A percentile compares a stretch with the other conserved stretches of the same genome.
Conservation (phyloP, 1,140 invertebrate species). For the Mya arenaria region DNA sequence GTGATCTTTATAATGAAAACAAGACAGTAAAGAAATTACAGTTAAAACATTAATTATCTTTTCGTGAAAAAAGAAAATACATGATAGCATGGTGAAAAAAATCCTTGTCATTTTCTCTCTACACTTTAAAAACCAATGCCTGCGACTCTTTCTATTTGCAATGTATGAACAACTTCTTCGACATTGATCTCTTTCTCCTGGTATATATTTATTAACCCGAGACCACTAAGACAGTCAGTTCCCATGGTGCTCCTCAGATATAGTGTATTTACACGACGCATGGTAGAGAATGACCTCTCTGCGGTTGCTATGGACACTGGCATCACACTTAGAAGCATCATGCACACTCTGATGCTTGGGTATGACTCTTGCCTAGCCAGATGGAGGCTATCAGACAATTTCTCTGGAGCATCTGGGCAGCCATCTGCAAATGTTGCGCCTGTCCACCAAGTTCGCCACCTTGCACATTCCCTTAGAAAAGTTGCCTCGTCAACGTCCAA, state of each 20-base stretch:
- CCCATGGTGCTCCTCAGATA: constrained; percentile 23
- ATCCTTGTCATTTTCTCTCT: constrained; percentile 1
- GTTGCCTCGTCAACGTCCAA: not conserved
- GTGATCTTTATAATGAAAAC: too few species aligned
- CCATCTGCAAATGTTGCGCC: not conserved
- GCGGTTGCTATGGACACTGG: constrained; percentile 24
- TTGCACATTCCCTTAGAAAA: constrained; percentile 6
- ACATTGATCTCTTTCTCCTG: not conserved
- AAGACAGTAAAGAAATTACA: too few species aligned
- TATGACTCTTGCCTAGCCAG: not conserved
- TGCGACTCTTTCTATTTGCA: too few species aligned
- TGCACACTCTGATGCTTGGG: not conserved
- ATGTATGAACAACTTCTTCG: not conserved
- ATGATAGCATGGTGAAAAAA: too few species aligned
- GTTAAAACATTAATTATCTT: too few species aligned
- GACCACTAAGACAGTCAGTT: constrained; percentile 3
- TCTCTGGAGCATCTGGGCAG: not conserved
- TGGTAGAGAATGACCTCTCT: constrained; percentile 6
- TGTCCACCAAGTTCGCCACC: constrained; percentile 9
- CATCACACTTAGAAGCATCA: constrained; percentile 7
- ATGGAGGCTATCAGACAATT: not conserved
- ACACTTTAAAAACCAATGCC: constrained; percentile 11
- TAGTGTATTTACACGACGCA: constrained; percentile 25
- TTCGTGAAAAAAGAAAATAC: too few species aligned
- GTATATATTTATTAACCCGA: constrained; percentile 12